Evolutionary conservation across 1,140 invertebrate genomes (phyloP), one percentile per base, ranked within the genome.

Genomic region (Gonatopus flavifemur): DNA sequence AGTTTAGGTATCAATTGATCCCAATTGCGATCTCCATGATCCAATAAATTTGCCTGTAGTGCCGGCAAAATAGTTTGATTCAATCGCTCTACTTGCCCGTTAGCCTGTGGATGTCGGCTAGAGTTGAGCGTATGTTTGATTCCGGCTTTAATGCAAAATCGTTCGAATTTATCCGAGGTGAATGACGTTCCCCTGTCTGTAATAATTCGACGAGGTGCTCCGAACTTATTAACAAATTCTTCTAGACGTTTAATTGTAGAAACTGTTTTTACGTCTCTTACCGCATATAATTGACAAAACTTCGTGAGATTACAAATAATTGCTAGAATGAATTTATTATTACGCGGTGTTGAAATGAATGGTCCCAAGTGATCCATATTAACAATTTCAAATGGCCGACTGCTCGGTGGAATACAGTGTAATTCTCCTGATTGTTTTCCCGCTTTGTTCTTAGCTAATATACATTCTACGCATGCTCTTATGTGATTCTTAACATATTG

Each of bases 11-110:
- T n/a, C n/a, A n/a, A n/a, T n/a, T n/a, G n/a, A n/a, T n/a, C n/a
- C n/a, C n/a, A n/a, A n/a, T n/a, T n/a, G n/a, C n/a, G n/a, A n/a
- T n/a, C n/a, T n/a, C n/a, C n/a, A n/a, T n/a, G n/a, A n/a, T n/a
- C n/a, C n/a, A n/a, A n/a, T n/a, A n/a, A n/a, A n/a, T n/a, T n/a
- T n/a, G n/a, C n/a, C n/a, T n/a, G n/a, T n/a, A n/a, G n/a, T n/a
- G n/a, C n/a, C n/a, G n/a, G n/a, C n/a, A 48, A 9, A 9, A 48
- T 31, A 13, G 30, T 15, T 0, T 21, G 8, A 32, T 53, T 53
- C 1, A 47, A 3, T 18, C 70, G 42, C 39, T 75, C 67, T 0
- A 62, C 57, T 41, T 74, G 66, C 4, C 70, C 66, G 43, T 70
- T 74, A 31, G 59, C 49, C 22, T 61, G 38, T 3, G 64, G 69